Conservation (phyloP, 2,797 vertebrate species). For the Anas flavirostris region DNA sequence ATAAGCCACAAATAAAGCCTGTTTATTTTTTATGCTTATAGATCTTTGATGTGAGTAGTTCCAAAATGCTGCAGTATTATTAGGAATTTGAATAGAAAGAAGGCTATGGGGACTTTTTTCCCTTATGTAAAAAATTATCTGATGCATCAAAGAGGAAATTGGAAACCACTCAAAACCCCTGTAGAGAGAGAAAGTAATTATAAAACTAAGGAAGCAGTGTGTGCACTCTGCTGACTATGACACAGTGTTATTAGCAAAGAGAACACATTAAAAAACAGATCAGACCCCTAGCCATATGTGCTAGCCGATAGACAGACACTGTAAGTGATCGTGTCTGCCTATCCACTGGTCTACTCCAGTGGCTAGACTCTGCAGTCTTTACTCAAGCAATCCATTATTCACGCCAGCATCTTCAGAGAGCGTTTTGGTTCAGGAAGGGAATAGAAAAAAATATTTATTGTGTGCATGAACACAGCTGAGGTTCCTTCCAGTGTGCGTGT, state of each 20-base stretch:
- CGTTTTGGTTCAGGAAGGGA: not conserved
- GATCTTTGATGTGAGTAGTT: constrained; percentile 22
- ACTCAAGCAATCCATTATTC: constrained; percentile 2
- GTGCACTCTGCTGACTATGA: not conserved
- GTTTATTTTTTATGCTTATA: not conserved
- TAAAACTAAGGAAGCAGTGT: not conserved
- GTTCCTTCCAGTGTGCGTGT: not conserved
- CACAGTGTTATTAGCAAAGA: not conserved
- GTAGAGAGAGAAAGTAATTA: constrained; percentile 34
- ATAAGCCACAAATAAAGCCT: not conserved
- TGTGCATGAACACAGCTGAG: not conserved
- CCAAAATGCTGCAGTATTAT: constrained; percentile 5
- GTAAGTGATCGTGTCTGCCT: not conserved
- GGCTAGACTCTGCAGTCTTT: not conserved
- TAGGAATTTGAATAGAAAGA: not conserved
- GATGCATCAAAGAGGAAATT: constrained; percentile 4
- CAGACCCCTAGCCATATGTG: not conserved
- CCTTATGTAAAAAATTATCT: constrained; percentile 7
- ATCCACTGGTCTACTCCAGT: not conserved
- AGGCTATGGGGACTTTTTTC: not conserved
- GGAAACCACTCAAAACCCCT: constrained; percentile 24
- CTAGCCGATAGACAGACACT: not conserved
- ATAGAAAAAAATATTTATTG: not conserved
- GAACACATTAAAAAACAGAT: constrained; percentile 1
- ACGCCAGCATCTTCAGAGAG: not conserved